Conservation (phyloP, 2,888 invertebrate species). For the Dasypolia templi region DNA sequence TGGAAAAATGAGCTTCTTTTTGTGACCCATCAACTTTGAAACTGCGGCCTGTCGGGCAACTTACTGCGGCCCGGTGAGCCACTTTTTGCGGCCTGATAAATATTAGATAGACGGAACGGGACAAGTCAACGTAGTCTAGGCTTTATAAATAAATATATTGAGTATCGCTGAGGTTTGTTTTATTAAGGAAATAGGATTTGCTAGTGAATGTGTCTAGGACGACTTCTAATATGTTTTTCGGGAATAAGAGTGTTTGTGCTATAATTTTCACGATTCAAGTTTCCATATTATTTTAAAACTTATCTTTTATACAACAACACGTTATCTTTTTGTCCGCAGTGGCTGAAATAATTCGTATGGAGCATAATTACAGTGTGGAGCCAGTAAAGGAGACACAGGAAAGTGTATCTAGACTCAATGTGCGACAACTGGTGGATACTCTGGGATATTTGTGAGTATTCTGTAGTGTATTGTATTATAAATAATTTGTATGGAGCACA, state of each 20-base stretch:
- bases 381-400: constrained; percentile 72
- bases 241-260: not conserved
- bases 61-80: not conserved
- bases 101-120: not conserved
- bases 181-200: too few species aligned
- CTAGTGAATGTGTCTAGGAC: not conserved
- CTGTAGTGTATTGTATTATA: constrained; percentile 51
- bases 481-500: constrained; percentile 80
- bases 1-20: not conserved
- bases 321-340: constrained; percentile 71
- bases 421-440: constrained; percentile 85
- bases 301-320: not conserved
- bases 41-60: not conserved
- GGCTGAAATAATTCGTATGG: constrained; percentile 80
- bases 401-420: constrained; percentile 84
- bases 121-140: not conserved
- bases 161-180: too few species aligned
- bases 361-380: constrained; percentile 85
- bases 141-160: not conserved
- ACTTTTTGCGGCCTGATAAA: not conserved
- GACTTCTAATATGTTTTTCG: too few species aligned
- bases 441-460: constrained; percentile 85
- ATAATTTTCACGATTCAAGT: not conserved
- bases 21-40: not conserved
- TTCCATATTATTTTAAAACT: not conserved